phyloP scores from a whole-genome alignment of 2,888 invertebrate species.

The Euphydryas editha region DNA sequence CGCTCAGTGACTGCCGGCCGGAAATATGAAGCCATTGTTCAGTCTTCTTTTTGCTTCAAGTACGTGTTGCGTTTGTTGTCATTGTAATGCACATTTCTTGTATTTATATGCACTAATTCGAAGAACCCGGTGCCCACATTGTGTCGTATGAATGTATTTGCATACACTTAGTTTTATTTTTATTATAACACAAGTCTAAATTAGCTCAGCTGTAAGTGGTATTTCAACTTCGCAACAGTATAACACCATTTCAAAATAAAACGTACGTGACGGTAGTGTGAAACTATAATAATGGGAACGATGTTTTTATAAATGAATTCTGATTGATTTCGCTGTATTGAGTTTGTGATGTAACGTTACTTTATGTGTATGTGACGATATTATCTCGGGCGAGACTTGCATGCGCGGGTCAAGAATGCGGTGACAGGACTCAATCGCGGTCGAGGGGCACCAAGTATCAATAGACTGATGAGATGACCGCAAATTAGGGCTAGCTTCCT shows the following conservation, averaged over 20 bases:
- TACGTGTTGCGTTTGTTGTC: conserved; percentile 52
- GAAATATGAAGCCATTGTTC: conserved; percentile 74
- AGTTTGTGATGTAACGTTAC: conserved; percentile 43
- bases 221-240: not conserved
- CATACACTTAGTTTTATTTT: conserved; percentile 11
- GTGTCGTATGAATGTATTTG: conserved; percentile 29
- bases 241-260: conserved; percentile 5
- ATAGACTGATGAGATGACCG: conserved; percentile 22
- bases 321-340: conserved; percentile 22
- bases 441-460: conserved; percentile 30
- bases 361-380: conserved; percentile 43
- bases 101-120: conserved; percentile 39
- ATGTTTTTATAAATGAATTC: conserved; percentile 28
- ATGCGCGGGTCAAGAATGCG: conserved; percentile 61
- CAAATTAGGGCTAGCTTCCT: conserved; percentile 2
- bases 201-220: conserved; percentile 1
- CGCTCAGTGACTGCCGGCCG: conserved; percentile 50
- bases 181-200: not conserved
- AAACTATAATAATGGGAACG: conserved; percentile 38
- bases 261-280: conserved; percentile 12
- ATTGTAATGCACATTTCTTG: conserved; percentile 46
- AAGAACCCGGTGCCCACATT: conserved; percentile 33
- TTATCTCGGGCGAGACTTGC: conserved; percentile 46
- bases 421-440: conserved; percentile 51
- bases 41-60: conserved; percentile 60